Conservation (phyloP, 2,113 vertebrate genomes). For the Nicator chloris region DNA sequence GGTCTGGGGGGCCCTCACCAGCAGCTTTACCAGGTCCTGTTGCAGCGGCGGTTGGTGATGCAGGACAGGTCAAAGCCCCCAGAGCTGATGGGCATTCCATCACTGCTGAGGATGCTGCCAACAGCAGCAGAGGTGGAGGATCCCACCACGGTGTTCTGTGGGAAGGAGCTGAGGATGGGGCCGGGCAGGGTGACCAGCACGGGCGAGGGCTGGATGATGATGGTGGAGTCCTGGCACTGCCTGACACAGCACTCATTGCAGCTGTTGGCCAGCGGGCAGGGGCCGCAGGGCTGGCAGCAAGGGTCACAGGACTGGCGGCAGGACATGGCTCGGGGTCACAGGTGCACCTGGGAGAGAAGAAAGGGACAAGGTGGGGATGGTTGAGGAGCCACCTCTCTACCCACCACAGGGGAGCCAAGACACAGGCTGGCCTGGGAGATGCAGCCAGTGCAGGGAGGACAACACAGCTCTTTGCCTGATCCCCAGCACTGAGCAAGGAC, state of each 20-base stretch:
- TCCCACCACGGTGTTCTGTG: background rate
- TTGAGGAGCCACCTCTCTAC: background rate
- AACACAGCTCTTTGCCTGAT: accelerated
- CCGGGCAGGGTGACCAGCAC: background rate
- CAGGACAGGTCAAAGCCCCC: background rate
- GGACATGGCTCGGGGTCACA: background rate
- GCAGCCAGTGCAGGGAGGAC: background rate
- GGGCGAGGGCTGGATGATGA: accelerated
- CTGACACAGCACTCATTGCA: background rate
- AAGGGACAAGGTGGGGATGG: background rate
- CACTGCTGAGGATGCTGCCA: background rate
- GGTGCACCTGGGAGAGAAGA: background rate
- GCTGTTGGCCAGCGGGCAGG: background rate
- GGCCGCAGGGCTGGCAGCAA: background rate
- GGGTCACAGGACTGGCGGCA: background rate
- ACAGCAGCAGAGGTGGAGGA: background rate
- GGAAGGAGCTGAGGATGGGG: background rate
- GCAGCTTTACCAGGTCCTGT: background rate
- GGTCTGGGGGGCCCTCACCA: background rate
- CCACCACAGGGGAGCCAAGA: background rate
- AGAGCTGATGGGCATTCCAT: background rate
- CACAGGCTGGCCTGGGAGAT: background rate
- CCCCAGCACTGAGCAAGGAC: background rate
- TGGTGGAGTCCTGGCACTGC: background rate
- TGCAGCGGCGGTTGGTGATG: background rate